Percentiles rank a stretch among this genome's conserved stretches.
Conservation (phyloP, 2,113 vertebrate genomes). For the Falcunculus frontatus region DNA sequence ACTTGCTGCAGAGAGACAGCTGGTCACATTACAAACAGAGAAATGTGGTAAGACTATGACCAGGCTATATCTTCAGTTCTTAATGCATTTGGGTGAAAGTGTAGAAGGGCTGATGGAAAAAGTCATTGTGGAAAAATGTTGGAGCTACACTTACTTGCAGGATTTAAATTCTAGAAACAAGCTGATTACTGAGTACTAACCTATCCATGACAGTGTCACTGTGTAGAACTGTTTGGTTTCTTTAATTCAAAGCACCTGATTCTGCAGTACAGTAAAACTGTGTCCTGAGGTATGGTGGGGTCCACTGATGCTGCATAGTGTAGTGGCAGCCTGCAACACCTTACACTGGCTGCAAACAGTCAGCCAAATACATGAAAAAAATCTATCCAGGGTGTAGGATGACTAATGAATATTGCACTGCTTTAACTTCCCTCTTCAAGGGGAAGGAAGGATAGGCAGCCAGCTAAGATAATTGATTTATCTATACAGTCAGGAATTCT, state of each 20-base stretch:
- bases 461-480: neutral
- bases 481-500: neutral
- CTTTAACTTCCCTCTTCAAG: neutral
- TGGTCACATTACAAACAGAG: neutral
- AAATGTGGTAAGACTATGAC: neutral
- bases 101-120: neutral
- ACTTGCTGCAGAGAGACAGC: neutral
- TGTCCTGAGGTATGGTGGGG: slow-evolving; percentile 53
- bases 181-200: neutral
- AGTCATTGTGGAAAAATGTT: neutral
- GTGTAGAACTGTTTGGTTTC: slow-evolving; percentile 26
- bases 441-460: neutral
- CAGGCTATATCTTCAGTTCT: neutral
- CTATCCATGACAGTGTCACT: neutral
- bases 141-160: neutral
- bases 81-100: neutral
- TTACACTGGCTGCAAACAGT: neutral
- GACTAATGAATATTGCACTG: neutral
- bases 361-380: neutral
- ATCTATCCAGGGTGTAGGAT: neutral
- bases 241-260: slow-evolving; percentile 31
- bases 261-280: slow-evolving; percentile 33
- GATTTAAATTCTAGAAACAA: slow-evolving; percentile 17
- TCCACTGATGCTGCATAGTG: slow-evolving; percentile 17
- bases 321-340: neutral